Conservation (phyloP, 2,888 invertebrate genomes). For the Volucella inflata region DNA sequence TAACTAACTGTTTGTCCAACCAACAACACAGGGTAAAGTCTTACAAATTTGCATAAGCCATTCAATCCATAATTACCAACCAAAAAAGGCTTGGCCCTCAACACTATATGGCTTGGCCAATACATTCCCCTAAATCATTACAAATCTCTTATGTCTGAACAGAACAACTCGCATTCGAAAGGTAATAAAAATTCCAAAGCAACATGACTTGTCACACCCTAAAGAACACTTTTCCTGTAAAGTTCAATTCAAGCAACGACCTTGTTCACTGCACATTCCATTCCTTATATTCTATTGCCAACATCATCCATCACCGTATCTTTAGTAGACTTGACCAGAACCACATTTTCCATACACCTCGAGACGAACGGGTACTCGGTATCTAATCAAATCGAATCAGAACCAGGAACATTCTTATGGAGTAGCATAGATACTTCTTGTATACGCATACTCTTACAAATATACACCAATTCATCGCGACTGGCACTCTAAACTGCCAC, state of each 20-base stretch:
- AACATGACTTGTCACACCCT: slow-evolving; percentile 65
- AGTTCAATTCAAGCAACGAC: slow-evolving; percentile 62
- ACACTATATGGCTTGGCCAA: too few relatives aligned
- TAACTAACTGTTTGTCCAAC: too few relatives aligned
- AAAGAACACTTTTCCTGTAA: slow-evolving; percentile 53
- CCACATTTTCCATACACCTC: slow-evolving; percentile 16
- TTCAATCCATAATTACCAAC: not conserved
- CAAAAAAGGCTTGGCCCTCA: not conserved
- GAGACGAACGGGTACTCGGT: not conserved
- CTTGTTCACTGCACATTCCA: slow-evolving; percentile 65
- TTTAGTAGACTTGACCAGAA: slow-evolving; percentile 42
- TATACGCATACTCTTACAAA: too few relatives aligned
- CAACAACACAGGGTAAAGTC: too few relatives aligned
- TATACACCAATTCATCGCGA: slow-evolving; percentile 16
- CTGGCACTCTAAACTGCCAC: slow-evolving; percentile 40
- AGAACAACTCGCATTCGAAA: not conserved
- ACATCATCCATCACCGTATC: slow-evolving; percentile 59
- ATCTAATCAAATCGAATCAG: slow-evolving; percentile 27
- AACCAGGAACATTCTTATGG: slow-evolving; percentile 35
- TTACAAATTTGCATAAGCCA: too few relatives aligned
- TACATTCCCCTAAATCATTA: not conserved
- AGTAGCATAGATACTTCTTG: too few relatives aligned
- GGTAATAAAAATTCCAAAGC: slow-evolving; percentile 16
- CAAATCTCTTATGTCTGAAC: too few relatives aligned
- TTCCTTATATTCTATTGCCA: slow-evolving; percentile 31